Evolutionary conservation across 2,113 vertebrate genomes (phyloP).

Genomic region (Rafetus swinhoei): DNA sequence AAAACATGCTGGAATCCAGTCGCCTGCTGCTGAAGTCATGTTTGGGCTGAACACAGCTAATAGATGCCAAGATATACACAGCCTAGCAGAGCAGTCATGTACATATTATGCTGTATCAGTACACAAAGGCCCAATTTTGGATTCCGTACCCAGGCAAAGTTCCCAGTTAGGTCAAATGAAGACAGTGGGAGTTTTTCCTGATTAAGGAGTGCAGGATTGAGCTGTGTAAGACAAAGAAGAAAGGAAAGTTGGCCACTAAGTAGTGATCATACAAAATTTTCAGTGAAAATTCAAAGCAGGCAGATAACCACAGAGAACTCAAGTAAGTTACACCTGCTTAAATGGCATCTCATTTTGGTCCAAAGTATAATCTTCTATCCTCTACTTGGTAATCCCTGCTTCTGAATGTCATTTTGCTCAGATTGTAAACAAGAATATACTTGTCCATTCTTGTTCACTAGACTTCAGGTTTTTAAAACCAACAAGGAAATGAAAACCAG

Average conservation of each 20-base stretch:
- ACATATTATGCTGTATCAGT: neutral
- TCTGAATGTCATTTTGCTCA: neutral
- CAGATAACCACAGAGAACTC: neutral
- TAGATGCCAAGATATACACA: slow-evolving; percentile 46
- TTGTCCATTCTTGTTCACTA: neutral
- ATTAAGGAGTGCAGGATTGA: neutral
- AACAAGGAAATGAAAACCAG: neutral
- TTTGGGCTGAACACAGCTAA: slow-evolving; percentile 21
- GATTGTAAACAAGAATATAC: neutral
- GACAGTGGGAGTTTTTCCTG: neutral
- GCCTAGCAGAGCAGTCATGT: neutral
- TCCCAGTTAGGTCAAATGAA: neutral
- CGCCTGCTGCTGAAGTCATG: slow-evolving; percentile 37
- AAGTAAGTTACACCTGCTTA: neutral
- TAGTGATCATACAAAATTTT: neutral
- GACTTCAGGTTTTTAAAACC: neutral
- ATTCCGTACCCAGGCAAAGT: neutral
- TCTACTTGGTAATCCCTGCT: neutral
- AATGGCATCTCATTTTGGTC: neutral
- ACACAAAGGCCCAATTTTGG: neutral
- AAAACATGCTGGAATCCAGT: slow-evolving; percentile 54
- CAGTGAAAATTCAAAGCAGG: neutral
- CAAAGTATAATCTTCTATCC: neutral
- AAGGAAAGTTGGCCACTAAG: neutral
- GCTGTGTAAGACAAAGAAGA: neutral